Evolutionary conservation across 2,888 invertebrate species (phyloP).

Genomic region (Ennomos erosarius): DNA sequence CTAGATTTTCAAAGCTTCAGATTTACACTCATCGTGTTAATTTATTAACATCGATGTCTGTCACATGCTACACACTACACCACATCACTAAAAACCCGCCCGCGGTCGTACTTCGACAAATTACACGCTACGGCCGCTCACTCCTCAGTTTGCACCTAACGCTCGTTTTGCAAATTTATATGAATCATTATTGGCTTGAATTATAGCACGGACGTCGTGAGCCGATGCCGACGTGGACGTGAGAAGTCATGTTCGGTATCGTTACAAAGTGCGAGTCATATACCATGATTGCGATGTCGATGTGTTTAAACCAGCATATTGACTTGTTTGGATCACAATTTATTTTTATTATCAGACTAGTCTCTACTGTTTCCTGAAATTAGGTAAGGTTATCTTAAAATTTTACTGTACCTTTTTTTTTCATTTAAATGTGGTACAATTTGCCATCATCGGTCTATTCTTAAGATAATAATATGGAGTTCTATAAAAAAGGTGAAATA

Average conservation of each 20-base stretch:
- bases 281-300: constrained; percentile 33
- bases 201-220: constrained; percentile 66
- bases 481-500: too few relatives aligned
- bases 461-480: too few relatives aligned
- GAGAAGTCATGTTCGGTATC: constrained; percentile 45
- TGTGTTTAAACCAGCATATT: constrained; percentile 43
- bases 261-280: constrained; percentile 19
- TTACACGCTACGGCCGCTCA: constrained; percentile 66
- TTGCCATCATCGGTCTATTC: too few relatives aligned
- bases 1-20: too few relatives aligned
- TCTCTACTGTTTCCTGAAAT: too few relatives aligned
- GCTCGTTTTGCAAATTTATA: constrained; percentile 75
- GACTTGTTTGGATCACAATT: constrained; percentile 21
- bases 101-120: constrained; percentile 65
- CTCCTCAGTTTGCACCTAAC: constrained; percentile 74
- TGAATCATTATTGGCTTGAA: constrained; percentile 74
- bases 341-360: too few relatives aligned
- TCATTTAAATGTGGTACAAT: too few relatives aligned
- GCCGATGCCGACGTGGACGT: constrained; percentile 53
- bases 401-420: not conserved
- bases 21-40: not conserved
- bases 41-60: not conserved
- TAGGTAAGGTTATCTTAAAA: not conserved
- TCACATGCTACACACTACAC: not conserved
- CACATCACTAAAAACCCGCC: constrained; percentile 59